Evolutionary conservation across 2,888 invertebrate species (phyloP), one percentile per base, ranked within the genome.

Genomic region (Epistrophe grossulariae): DNA sequence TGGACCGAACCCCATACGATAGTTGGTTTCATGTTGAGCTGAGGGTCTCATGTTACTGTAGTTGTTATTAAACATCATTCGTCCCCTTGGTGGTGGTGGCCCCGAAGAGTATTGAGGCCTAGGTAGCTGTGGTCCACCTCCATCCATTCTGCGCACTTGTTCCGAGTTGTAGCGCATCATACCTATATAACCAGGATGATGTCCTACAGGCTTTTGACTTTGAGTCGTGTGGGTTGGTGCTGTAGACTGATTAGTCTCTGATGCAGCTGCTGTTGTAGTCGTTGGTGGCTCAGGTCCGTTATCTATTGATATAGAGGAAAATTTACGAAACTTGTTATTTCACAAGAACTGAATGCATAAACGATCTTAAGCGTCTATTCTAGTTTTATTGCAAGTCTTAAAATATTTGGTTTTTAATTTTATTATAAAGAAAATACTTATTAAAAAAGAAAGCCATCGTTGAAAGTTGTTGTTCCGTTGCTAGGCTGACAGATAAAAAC

Each of bases 91-190:
- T 52, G 88, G 84, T 17, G 82, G 82, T 10, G 84, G 87, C 2
- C 79, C 87, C 6, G 83, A 76, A 2, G 74, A 45, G 38, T 87
- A 87, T 38, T 79, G 85, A 1, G 73, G 78, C 13, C 82, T 82
- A 24, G 78, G 24, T 50, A 70, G 64, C 59, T 72, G 77, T 11
- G 71, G 43, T 28, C 78, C 85, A 2, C 72, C 78, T 8, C 77
- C 77, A 10, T 83, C 79, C 62, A 79, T 79, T 68, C 84, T 15
- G 8, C 87, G 88, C 17, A 88, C 84, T 15, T 24, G 24, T 24
- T 88, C 88, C 0, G 83, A 84, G 45, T 88, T 84, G 45, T 88
- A 88, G 1, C 88, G 76, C 88, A 88, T 88, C 88, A 88, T 88
- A 17, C 88, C 88, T 2, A 88, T 66, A 40, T 88, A 84, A 13